Base-by-base conservation (phyloP, 2,797 vertebrate genomes). In the Harpagifer antarcticus region DNA sequence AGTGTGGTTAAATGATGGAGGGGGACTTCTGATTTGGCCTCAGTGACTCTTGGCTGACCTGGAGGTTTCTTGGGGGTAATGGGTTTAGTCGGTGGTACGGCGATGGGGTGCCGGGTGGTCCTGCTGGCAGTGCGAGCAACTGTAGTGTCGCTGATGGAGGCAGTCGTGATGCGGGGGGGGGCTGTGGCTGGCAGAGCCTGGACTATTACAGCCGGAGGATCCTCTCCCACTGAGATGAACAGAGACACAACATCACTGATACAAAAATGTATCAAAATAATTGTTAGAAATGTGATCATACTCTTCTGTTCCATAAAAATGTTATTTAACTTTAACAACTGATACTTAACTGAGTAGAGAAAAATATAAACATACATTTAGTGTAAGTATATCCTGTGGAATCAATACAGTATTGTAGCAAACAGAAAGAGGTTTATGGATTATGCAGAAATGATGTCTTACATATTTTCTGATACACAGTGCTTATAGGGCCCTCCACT, bases 401-500 rank as follows among this genome's bases (percentile, higher is more conserved):
- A 27, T 49, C 7, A 59, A 7, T 52, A 1, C 9, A 71, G 27
- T 31, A 27, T 48, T 27, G 8, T 7, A 60, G 16, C 44, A 64
- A 56, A 7, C 9, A 45, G 20, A 66, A 1, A 10, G 13, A 60
- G 3, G 42, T 45, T 37, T 0, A 3, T 17, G 9, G n/a, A 55
- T 4, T 0, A 40, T 58, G 63, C n/a, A 37, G 11, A 5, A 13
- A 15, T 17, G 12, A 37, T 11, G 9, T 57, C 94, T 90, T 84
- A 97, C 96, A 79, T 86, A 96, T 95, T 68, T 86, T 90, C 61
- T 94, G 94, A 55, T 91, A 93, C 43, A 97, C 68, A 0, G 88
- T 93, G 65, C 89, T 94, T 52, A 95, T 86, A 0, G 94, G 95
- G 15, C 97, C 97, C 55, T 96, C 91, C 0, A 69, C 90, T 6